Conservation (phyloP, 2,888 invertebrate genomes). For the Hecatera dysodea region DNA sequence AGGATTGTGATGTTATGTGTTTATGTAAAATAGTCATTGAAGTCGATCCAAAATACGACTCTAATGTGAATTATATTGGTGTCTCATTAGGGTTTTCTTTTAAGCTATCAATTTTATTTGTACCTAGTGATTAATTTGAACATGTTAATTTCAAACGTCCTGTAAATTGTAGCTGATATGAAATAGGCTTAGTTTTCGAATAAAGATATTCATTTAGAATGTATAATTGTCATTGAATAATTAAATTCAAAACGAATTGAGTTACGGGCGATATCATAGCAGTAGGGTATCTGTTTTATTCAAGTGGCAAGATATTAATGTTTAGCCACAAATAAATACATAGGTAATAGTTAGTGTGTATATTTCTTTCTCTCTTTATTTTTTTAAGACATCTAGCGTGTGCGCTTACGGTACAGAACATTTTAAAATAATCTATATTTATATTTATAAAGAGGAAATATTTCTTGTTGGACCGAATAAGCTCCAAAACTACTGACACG, state of each 20-base stretch:
- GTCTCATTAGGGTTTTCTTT: neutral
- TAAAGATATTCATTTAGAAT: constrained; percentile 37
- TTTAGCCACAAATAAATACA: neutral
- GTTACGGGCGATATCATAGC: constrained; percentile 3
- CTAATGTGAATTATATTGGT: neutral
- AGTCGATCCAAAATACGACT: neutral
- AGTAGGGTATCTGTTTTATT: constrained; percentile 2
- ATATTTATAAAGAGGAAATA: no score
- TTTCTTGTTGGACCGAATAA: no score
- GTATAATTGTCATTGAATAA: constrained; percentile 40
- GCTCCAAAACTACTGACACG: no score
- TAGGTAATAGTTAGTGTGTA: neutral
- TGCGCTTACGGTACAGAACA: no score
- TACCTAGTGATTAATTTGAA: constrained; percentile 4
- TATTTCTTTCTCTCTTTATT: no score
- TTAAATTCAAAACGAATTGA: constrained; percentile 39
- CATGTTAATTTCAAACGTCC: neutral
- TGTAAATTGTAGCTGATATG: neutral
- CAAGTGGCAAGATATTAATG: neutral
- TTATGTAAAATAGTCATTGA: neutral
- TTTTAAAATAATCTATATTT: no score
- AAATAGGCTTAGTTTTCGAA: constrained; percentile 18
- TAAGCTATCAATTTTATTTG: neutral
- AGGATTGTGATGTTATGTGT: neutral
- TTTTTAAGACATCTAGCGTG: no score